Evolutionary conservation across 1,140 invertebrate species (phyloP).

Genomic region (Drosophila lacertosa): DNA sequence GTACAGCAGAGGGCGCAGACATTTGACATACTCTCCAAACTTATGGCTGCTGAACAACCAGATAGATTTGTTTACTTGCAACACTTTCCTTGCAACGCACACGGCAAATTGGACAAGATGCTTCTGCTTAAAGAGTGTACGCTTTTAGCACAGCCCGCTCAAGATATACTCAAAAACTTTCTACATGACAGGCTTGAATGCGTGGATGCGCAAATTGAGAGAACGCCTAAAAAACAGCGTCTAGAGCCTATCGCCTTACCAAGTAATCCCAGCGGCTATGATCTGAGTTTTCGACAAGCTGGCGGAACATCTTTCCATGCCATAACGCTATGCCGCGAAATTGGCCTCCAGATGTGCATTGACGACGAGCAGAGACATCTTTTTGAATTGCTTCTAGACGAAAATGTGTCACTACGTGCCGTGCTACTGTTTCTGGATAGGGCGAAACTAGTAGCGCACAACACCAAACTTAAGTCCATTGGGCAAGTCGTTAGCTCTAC

Average conservation of each 20-base stretch:
- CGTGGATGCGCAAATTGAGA: conserved; percentile 33
- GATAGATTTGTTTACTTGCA: conserved; percentile 79
- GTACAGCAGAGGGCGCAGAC: conserved; percentile 63
- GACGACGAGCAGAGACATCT: conserved; percentile 57
- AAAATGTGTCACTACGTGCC: conserved; percentile 43
- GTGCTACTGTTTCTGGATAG: conserved; percentile 52
- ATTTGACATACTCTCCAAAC: conserved; percentile 60
- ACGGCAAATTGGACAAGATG: conserved; percentile 84
- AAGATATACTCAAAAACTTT: conserved; percentile 64
- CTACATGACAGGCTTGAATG: conserved; percentile 63
- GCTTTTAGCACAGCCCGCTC: conserved; percentile 48
- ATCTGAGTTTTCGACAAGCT: conserved; percentile 59
- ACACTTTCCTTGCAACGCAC: conserved; percentile 84
- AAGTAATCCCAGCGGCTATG: conserved; percentile 25
- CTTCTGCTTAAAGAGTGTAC: conserved; percentile 56
- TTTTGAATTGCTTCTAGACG: conserved; percentile 56
- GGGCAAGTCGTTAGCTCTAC: conserved; percentile 12
- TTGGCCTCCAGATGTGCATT: conserved; percentile 60
- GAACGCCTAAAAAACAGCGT: conserved; percentile 29
- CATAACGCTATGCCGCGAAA: conserved; percentile 62
- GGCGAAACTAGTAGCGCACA: conserved; percentile 57
- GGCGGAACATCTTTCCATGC: conserved; percentile 80
- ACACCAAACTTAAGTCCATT: conserved; percentile 53
- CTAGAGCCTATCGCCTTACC: conserved; percentile 3
- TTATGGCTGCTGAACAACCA: conserved; percentile 75